phyloP scores from a whole-genome alignment of 2,888 invertebrate species.

The Mythimna pallens region DNA sequence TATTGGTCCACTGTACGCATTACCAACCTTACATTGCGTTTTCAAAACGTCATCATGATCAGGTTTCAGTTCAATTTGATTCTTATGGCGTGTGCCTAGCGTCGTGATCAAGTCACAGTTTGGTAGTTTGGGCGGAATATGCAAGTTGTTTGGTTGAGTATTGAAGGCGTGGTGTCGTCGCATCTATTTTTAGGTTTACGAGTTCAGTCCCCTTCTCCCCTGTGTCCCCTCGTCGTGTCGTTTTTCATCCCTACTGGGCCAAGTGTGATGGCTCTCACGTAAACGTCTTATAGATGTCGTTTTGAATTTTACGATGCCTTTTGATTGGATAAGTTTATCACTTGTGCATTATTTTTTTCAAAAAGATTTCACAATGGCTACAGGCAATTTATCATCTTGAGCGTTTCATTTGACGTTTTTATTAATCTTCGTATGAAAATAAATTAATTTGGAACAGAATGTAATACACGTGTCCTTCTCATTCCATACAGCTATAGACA shows the following conservation, averaged over 20 bases:
- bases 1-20: constrained; percentile 61
- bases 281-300: constrained; percentile 57
- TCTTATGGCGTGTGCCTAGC: constrained; percentile 63
- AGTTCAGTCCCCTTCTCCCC: constrained; percentile 82
- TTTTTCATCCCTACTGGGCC: constrained; percentile 69
- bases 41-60: constrained; percentile 49
- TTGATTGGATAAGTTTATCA: constrained; percentile 57
- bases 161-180: constrained; percentile 78
- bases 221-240: constrained; percentile 65
- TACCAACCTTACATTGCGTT: constrained; percentile 52
- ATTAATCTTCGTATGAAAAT: constrained; percentile 30
- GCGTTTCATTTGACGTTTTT: constrained; percentile 37
- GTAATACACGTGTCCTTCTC: constrained; percentile 34
- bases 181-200: constrained; percentile 88
- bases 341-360: constrained; percentile 33
- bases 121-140: constrained; percentile 55
- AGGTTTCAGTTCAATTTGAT: constrained; percentile 62
- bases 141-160: constrained; percentile 66
- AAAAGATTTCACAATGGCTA: constrained; percentile 17
- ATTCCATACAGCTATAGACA: constrained; percentile 28
- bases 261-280: constrained; percentile 68
- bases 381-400: constrained; percentile 31
- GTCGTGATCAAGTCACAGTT: constrained; percentile 58
- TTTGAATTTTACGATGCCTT: constrained; percentile 53
- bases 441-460: constrained; percentile 32